Evolutionary conservation across 2,888 invertebrate species (phyloP).

Genomic region (Nasonovia ribisnigri): DNA sequence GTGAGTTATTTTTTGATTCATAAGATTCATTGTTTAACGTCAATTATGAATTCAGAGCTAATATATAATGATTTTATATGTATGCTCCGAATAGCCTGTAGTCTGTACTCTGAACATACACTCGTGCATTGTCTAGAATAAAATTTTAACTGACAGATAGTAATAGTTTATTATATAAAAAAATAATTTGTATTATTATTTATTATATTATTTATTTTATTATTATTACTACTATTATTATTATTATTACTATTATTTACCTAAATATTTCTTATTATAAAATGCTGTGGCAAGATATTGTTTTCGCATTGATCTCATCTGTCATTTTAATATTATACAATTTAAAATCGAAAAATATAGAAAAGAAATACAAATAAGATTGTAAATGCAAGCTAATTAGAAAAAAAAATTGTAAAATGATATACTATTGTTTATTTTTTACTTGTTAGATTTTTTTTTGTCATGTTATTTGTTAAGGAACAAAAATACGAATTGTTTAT

Average conservation of each 20-base stretch:
- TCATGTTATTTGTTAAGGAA: slow-evolving; percentile 53
- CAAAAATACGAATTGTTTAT: slow-evolving; percentile 47
- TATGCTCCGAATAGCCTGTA: background rate
- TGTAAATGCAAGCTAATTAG: slow-evolving; percentile 37
- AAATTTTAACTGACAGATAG: background rate
- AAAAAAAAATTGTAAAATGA: slow-evolving; percentile 29
- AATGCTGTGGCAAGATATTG: slow-evolving; percentile 49
- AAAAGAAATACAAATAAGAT: background rate
- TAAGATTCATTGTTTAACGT: background rate
- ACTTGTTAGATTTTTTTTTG: slow-evolving; percentile 50
- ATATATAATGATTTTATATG: slow-evolving; percentile 15
- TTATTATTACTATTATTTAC: slow-evolving; percentile 43
- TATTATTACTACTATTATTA: slow-evolving; percentile 29
- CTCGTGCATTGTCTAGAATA: background rate
- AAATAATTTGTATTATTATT: slow-evolving; percentile 43
- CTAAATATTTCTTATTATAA: slow-evolving; percentile 31
- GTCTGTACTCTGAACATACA: background rate
- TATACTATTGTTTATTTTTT: slow-evolving; percentile 54
- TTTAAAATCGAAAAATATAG: slow-evolving; percentile 6
- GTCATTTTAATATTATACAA: slow-evolving; percentile 49
- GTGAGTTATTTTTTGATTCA: slow-evolving; percentile 29
- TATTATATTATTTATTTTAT: slow-evolving; percentile 37
- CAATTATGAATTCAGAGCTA: background rate
- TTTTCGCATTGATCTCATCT: slow-evolving; percentile 61
- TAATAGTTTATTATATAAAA: slow-evolving; percentile 24